These are phyloP conservation scores for Aleiodes alternator DNA, from an alignment of 2,888 invertebrate species.

Conservation along the genomic window DNA sequence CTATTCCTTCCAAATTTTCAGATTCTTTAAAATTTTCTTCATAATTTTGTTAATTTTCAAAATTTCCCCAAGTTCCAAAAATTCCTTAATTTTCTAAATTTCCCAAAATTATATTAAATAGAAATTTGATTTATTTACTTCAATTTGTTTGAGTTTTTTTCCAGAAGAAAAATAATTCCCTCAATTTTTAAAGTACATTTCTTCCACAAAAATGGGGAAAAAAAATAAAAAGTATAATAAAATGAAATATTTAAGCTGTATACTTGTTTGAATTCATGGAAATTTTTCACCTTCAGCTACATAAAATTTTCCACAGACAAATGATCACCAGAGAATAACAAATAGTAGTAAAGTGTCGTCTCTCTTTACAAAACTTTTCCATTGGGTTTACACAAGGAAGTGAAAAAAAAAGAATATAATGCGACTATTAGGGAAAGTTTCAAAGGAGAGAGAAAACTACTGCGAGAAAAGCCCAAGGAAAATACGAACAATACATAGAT, in stretches of 20 bases:
- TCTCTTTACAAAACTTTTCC: constrained; percentile 30
- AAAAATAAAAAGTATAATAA: neutral
- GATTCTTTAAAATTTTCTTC: no score
- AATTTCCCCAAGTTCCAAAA: no score
- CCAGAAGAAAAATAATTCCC: no score
- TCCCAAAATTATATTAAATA: no score
- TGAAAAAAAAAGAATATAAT: constrained; percentile 14
- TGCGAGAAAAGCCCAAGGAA: constrained; percentile 26
- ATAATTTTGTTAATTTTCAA: no score
- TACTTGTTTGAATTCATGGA: neutral
- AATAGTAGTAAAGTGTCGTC: constrained; percentile 19
- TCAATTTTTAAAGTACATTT: neutral
- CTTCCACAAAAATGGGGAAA: neutral
- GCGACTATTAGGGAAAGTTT: constrained; percentile 37
- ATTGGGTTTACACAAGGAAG: constrained; percentile 20
- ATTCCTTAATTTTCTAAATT: no score
- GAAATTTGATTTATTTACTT: no score
- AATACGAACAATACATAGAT: constrained; percentile 25
- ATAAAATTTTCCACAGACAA: constrained; percentile 18
- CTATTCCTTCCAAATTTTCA: no score
- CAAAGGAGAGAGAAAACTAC: constrained; percentile 8
- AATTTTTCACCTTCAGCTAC: constrained; percentile 21
- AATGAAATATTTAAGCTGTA: neutral
- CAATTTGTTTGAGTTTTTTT: no score
- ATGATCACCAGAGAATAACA: constrained; percentile 17